Base-by-base conservation (phyloP, 2,888 invertebrate genomes). In the Noctua pronuba region DNA sequence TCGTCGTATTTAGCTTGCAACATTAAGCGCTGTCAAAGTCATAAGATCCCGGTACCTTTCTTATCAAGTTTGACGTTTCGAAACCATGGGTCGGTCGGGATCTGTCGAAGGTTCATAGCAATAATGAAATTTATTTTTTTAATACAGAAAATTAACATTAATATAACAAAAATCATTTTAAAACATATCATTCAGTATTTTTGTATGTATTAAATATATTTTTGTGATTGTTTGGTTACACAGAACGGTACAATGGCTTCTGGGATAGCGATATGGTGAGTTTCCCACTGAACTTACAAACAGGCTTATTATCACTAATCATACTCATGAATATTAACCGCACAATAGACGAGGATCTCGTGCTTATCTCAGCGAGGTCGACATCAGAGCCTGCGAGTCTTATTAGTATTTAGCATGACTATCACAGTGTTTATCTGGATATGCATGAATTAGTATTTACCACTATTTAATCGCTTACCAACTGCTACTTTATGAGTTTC, bases 251-350 rank as follows among this genome's bases (percentile, higher is more conserved):
- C 11, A 75, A 88, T 88, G 88, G 78, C 80, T 70, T 78, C 84
- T 46, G 82, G 70, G 28, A 66, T 80, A 76, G 88, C 82, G 71
- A 67, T 88, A 73, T 88, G 89, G 86, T 83, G 58, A 88, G 84
- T 85, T 80, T 80, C 44, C 28, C 38, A 55, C 16, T 82, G 35
- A 73, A 68, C 24, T 55, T 74, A 21, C 24, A 75, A 86, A 77
- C 49, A 66, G 46, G 31, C 13, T 7, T 35, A 68, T 10, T 66
- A 82, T 11, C 4, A 73, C 35, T 52, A 28, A 73, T 44, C 11
- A n/a, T 18, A 66, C 7, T 68, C 60, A 35, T 67, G n/a, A 68
- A 68, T 73, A 68, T 35, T n/a, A 28, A 24, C n/a, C 38, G 64
- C 31, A 69, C 38, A 64, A 18, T 44, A 68, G 52, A 18, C 13